These are phyloP conservation scores for Meriones psammophilus DNA, from an alignment of 2,797 vertebrate genomes.

Conservation along the genomic window DNA sequence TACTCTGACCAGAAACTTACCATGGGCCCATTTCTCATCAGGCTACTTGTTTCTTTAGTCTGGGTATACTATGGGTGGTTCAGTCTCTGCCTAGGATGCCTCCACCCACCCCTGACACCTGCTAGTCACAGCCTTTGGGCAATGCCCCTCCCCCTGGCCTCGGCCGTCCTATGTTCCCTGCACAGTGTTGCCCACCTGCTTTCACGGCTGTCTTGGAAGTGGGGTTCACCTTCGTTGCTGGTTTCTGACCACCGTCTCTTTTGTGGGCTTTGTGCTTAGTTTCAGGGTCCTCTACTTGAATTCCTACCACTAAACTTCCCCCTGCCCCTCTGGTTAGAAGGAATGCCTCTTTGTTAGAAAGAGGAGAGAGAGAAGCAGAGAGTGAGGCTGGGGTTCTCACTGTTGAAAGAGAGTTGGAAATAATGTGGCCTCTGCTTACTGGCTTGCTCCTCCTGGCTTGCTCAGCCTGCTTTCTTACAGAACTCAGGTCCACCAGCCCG, in stretches of 20 bases:
- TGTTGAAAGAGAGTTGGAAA: not conserved
- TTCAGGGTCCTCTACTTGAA: fast-evolving
- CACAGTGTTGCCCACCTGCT: not conserved
- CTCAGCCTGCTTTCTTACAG: not conserved
- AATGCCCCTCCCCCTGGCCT: fast-evolving
- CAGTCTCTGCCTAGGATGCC: not conserved
- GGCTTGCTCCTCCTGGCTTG: not conserved
- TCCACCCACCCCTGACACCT: no score
- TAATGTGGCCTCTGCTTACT: no score
- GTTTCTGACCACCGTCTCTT: not conserved
- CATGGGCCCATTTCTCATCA: not conserved
- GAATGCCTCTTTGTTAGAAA: not conserved
- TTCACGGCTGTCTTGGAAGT: fast-evolving
- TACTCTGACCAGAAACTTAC: not conserved
- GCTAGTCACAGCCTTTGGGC: not conserved
- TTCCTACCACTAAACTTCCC: fast-evolving
- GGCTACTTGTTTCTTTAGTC: not conserved
- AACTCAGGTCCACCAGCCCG: not conserved
- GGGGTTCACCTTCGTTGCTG: not conserved
- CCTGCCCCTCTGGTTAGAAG: no score
- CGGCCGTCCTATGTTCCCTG: fast-evolving
- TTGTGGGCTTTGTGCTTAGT: not conserved
- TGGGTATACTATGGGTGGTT: fast-evolving
- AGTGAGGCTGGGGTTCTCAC: fast-evolving
- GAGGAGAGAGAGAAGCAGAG: no score